Conservation (phyloP, 2,888 invertebrate species). For the Heliconius ethilla region DNA sequence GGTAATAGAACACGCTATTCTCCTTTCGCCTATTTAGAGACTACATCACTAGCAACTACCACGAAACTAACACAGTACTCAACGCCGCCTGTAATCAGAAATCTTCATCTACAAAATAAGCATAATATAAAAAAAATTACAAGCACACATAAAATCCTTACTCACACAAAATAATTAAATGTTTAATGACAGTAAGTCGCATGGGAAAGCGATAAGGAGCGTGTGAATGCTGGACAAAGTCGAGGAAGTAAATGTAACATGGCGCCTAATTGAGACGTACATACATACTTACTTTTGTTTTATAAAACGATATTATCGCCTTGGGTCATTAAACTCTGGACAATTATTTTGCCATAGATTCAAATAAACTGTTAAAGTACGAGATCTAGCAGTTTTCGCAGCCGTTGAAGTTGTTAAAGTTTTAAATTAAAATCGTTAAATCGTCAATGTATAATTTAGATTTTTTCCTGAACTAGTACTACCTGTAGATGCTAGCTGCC, state of each 20-base stretch:
- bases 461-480: too few species aligned
- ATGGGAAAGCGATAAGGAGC: conserved; percentile 48
- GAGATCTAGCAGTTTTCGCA: background rate
- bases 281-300: conserved; percentile 22
- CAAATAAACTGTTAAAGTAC: background rate
- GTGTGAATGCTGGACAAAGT: conserved; percentile 47
- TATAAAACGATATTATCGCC: conserved; percentile 28
- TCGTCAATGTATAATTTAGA: too few species aligned
- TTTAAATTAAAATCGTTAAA: too few species aligned
- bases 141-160: background rate
- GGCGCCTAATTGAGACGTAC: conserved; percentile 34
- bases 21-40: background rate
- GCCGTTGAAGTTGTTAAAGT: background rate
- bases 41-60: background rate
- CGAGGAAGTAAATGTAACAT: conserved; percentile 42
- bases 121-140: background rate
- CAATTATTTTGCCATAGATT: background rate
- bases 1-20: background rate
- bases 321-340: conserved; percentile 17
- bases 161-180: conserved; percentile 35
- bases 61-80: background rate
- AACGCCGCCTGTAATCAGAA: background rate
- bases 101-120: background rate
- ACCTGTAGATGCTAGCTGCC: too few species aligned
- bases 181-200: conserved; percentile 41